Base-by-base conservation (phyloP, 2,888 invertebrate species). In the Steinernema carpocapsae region DNA sequence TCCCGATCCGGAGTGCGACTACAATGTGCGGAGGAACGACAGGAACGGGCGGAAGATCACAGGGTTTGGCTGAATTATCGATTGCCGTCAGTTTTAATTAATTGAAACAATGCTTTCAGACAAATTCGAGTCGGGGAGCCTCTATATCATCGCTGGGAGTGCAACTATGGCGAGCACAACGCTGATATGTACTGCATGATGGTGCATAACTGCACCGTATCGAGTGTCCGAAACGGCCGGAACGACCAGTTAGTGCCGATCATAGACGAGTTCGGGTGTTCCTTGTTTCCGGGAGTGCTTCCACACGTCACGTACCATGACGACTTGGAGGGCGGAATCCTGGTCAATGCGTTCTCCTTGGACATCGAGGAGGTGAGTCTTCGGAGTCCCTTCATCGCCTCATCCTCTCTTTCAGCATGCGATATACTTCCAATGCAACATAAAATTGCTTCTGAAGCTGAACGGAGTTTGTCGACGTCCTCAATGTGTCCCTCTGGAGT, bases 191-290 rank as follows among this genome's bases (percentile, higher is more conserved):
- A 85, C 76, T 87, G 87, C 77, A 81, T 87, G 59, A 79, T 86
- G 79, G 87, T 87, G 32, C 80, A 85, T 75, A 84, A 83, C 76
- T 87, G 87, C 74, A 83, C 83, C 14, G 84, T 87, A 24, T 78
- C 84, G 12, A 77, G 77, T 75, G 29, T 56, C 26, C 70, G 74
- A n/a, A 75, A 77, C 17, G 70, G 56, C 29, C 51, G n/a, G 17
- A 45, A 48, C n/a, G 43, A 72, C 7, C 19, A 70, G 26, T 64
- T 79, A 76, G 80, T 86, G 10, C 80, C 83, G 74, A 87, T 87
- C 29, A 82, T 87, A 56, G 87, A 87, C 76, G 84, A 86, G 56
- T 81, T 86, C 56, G 87, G 87, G 0, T 87, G 87, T 76, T 80
- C 84, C 12, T 72, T 81, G 24, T 86, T 79, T 56, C 86, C 87